Evolutionary conservation across 2,113 vertebrate genomes (phyloP).

Genomic region (Ophthalmolycus amberensis): DNA sequence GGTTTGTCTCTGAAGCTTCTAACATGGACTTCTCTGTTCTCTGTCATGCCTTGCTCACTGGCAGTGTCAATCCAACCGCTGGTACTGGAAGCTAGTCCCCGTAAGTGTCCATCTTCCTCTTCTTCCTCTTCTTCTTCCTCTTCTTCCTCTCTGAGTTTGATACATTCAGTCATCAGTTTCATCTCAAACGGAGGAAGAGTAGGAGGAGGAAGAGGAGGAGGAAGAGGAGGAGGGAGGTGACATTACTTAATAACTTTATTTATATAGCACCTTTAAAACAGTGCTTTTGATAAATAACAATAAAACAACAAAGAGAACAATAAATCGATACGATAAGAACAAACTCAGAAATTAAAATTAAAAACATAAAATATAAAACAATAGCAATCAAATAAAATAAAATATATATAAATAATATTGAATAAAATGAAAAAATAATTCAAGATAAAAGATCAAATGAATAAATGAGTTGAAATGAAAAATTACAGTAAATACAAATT

Average conservation of each 20-base stretch:
- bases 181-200: constrained; percentile 44
- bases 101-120: constrained; percentile 73
- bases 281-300: too few species aligned
- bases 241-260: background rate
- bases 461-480: too few species aligned
- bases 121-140: constrained; percentile 26
- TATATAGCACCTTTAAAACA: too few species aligned
- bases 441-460: too few species aligned
- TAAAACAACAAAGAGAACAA: too few species aligned
- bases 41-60: constrained; percentile 52
- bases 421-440: too few species aligned
- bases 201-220: constrained; percentile 2
- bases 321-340: too few species aligned
- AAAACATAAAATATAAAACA: too few species aligned
- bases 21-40: constrained; percentile 51
- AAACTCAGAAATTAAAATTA: too few species aligned
- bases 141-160: constrained; percentile 24
- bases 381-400: too few species aligned
- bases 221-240: background rate
- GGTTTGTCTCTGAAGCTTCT: constrained; percentile 30
- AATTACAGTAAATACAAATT: too few species aligned
- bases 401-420: too few species aligned
- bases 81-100: constrained; percentile 86
- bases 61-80: constrained; percentile 81
- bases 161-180: constrained; percentile 47